Percentiles rank a stretch among this genome's conserved stretches.
Evolutionary conservation across 2,113 vertebrate genomes (phyloP).

Genomic region (Leucopsar rothschildi): DNA sequence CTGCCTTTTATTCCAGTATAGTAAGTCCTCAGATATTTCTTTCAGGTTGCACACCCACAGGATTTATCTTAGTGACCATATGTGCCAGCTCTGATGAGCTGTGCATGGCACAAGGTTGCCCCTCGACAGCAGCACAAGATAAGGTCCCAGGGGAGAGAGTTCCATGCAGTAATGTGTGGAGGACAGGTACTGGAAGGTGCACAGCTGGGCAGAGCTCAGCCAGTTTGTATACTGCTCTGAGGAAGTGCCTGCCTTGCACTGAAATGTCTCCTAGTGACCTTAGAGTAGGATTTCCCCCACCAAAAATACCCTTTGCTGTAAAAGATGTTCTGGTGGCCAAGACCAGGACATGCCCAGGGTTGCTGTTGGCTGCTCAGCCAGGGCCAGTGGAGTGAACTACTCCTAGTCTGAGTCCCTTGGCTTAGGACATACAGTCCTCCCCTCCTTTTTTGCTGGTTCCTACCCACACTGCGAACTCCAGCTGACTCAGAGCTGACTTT

Average conservation of each 20-base stretch:
- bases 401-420: background rate
- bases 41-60: background rate
- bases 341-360: background rate
- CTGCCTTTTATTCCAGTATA: conserved; percentile 54
- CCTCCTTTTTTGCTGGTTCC: background rate
- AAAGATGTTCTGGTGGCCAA: background rate
- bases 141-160: background rate
- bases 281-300: background rate
- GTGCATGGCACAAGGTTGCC: background rate
- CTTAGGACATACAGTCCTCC: background rate
- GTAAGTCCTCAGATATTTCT: conserved; percentile 52
- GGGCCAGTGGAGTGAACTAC: background rate
- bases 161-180: background rate
- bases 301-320: background rate
- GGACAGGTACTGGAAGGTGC: background rate
- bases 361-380: background rate
- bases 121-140: background rate
- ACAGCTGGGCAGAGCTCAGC: background rate
- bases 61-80: background rate
- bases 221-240: accelerated
- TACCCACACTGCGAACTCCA: background rate
- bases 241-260: background rate
- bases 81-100: background rate
- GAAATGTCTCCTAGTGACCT: background rate
- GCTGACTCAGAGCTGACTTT: conserved; percentile 23